These are phyloP conservation scores for Schlechtendalia chinensis DNA, from an alignment of 1,140 invertebrate species.

Conservation along the genomic window DNA sequence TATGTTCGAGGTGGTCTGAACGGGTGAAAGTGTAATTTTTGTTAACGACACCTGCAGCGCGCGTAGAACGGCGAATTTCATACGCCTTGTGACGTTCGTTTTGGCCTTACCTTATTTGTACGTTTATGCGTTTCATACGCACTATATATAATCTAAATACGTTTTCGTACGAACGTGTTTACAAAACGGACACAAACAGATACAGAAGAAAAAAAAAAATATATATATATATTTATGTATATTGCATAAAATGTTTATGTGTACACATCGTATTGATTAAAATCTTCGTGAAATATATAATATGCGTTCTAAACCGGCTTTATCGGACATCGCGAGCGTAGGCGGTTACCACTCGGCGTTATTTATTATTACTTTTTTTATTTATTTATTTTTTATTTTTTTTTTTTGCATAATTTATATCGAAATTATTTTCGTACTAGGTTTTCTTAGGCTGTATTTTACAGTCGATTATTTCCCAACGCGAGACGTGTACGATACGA, in stretches of 20 bases:
- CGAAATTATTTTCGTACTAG: not conserved
- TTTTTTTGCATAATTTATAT: not conserved
- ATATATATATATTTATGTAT: not conserved
- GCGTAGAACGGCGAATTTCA: not conserved
- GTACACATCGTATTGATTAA: slow-evolving; percentile 4
- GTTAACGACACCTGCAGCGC: not conserved
- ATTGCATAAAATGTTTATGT: not conserved
- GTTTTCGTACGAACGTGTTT: not conserved
- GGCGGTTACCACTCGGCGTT: not conserved
- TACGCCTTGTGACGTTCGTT: not conserved
- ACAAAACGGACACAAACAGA: not conserved
- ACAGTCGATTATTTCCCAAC: not conserved
- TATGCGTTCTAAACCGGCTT: slow-evolving; percentile 36
- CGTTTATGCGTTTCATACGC: too few relatives aligned
- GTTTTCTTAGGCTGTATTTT: not conserved
- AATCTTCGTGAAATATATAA: not conserved
- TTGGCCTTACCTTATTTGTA: not conserved
- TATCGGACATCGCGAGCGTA: slow-evolving; percentile 12
- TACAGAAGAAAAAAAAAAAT: not conserved
- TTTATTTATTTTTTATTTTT: too few relatives aligned
- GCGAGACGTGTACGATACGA: not conserved
- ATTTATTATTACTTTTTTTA: too few relatives aligned
- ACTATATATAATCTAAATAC: too few relatives aligned
- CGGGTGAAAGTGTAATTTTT: not conserved
- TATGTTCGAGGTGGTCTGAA: not conserved